These are phyloP conservation scores for Anolis apletophallus DNA, from an alignment of 2,797 vertebrate species.

Conservation along the genomic window DNA sequence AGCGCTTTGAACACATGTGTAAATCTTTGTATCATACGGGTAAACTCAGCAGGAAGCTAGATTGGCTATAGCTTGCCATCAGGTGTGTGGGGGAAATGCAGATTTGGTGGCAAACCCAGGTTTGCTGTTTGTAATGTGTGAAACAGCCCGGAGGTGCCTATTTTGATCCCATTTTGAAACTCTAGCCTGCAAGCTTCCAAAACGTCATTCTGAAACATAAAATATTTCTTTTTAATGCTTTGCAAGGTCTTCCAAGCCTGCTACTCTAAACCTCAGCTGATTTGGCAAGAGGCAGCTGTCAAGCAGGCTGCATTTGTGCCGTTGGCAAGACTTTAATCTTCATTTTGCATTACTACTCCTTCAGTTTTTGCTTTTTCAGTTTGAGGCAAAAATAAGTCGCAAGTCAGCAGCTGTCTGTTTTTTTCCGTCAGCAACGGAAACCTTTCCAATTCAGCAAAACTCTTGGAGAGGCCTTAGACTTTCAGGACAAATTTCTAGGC, in stretches of 20 bases:
- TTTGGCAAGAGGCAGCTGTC: constrained; percentile 35
- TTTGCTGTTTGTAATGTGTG: background rate
- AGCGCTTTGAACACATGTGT: background rate
- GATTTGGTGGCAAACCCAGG: background rate
- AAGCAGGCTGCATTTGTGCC: constrained; percentile 9
- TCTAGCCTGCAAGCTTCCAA: constrained; percentile 12
- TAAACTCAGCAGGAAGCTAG: background rate
- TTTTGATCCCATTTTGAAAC: constrained; percentile 29
- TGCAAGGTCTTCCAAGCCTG: constrained; percentile 1
- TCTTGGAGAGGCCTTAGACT: constrained; percentile 9
- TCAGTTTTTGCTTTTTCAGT: constrained; percentile 29
- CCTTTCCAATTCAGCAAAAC: constrained; percentile 33
- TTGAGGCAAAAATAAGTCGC: constrained; percentile 30
- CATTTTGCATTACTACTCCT: constrained; percentile 43
- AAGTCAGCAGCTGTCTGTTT: constrained; percentile 31
- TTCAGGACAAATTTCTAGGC: background rate
- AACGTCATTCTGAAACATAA: constrained; percentile 16
- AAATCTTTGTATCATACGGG: background rate
- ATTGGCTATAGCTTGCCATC: too few species aligned
- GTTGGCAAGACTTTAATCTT: constrained; percentile 36
- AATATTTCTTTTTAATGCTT: constrained; percentile 19
- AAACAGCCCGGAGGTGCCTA: background rate
- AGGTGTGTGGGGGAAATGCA: background rate
- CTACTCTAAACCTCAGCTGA: constrained; percentile 11
- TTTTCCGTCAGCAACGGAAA: constrained; percentile 29